Base-by-base conservation (phyloP, 2,797 vertebrate genomes). In the Microtus agrestis region DNA sequence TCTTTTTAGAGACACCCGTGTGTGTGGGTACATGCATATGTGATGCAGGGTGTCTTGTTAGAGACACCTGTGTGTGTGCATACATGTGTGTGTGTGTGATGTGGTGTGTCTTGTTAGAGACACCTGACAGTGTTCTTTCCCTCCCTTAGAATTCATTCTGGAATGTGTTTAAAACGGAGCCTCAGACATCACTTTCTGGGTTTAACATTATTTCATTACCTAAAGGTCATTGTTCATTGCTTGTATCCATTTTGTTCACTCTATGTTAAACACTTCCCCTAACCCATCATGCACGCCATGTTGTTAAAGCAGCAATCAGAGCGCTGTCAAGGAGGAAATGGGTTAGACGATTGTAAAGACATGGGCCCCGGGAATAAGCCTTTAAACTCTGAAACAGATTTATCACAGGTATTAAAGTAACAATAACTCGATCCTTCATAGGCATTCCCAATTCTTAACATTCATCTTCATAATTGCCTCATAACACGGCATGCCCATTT, bases 331-430 rank as follows among this genome's bases (percentile, higher is more conserved):
- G 59, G 8, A 34, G 14, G 34, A 80, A 71, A 79, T 84, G 15
- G 2, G 27, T 61, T 56, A 91, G 23, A 73, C 48, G 71, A 89
- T 84, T 90, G 48, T 37, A 65, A 43, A 37, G 67, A 77, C 43
- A 34, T 3, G 67, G 37, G 79, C 51, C 79, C 92, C 34, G 4
- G 85, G 80, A 92, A 67, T 25, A 61, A 80, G 78, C 56, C 74
- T 86, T 25, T 78, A 73, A 87, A 81, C n/a, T 77, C 65, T 9
- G 31, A 92, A 87, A 91, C 37, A 78, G 84, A 89, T 94, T 89
- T 12, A 1, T 78, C 69, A 79, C 65, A 82, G n/a, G 48, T 91
- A 78, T 91, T 86, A 94, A 89, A 81, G 73, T 73, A 84, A 77
- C 84, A 73, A 86, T 87, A 84, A 56, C 85, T 82, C 46, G 78